Percentiles rank a stretch among this genome's conserved stretches.
Evolutionary conservation across 2,888 invertebrate genomes (phyloP).

Genomic region (Chorisops tibialis): DNA sequence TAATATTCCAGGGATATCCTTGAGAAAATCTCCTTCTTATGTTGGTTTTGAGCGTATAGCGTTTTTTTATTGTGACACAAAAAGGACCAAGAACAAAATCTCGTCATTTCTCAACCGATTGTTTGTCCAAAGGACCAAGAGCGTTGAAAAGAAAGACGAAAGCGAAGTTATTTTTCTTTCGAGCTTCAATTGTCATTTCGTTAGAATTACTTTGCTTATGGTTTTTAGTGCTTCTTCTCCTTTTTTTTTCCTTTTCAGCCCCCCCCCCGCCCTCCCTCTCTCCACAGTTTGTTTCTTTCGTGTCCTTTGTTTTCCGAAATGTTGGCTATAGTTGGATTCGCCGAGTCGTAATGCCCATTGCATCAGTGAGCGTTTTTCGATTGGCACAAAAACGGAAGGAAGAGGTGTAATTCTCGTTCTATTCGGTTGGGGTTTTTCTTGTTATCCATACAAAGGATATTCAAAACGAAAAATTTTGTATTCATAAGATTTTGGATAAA

Average conservation of each 20-base stretch:
- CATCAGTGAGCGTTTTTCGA: too few relatives aligned
- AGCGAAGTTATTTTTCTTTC: slow-evolving; percentile 13
- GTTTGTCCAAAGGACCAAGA: neutral
- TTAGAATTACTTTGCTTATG: slow-evolving; percentile 17
- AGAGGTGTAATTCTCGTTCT: too few relatives aligned
- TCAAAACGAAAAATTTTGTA: too few relatives aligned
- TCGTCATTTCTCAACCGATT: neutral
- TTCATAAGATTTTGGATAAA: too few relatives aligned
- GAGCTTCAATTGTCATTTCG: slow-evolving; percentile 15
- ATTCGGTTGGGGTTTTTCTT: too few relatives aligned
- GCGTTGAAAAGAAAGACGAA: neutral
- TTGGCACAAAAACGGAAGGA: too few relatives aligned
- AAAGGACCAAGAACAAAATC: neutral
- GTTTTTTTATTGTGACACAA: neutral
- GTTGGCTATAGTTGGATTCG: neutral
- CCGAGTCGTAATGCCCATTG: neutral
- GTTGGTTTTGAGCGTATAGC: neutral
- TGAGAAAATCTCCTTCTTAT: slow-evolving; percentile 7
- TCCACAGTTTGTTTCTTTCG: too few relatives aligned
- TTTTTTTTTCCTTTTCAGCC: neutral
- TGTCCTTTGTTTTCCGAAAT: too few relatives aligned
- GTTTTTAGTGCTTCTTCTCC: slow-evolving; percentile 10
- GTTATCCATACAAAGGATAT: too few relatives aligned
- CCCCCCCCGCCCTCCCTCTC: too few relatives aligned
- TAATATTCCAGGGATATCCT: slow-evolving; percentile 16